These are phyloP conservation scores for Bombus soroeensis DNA, from an alignment of 1,140 invertebrate species.

Conservation along the genomic window DNA sequence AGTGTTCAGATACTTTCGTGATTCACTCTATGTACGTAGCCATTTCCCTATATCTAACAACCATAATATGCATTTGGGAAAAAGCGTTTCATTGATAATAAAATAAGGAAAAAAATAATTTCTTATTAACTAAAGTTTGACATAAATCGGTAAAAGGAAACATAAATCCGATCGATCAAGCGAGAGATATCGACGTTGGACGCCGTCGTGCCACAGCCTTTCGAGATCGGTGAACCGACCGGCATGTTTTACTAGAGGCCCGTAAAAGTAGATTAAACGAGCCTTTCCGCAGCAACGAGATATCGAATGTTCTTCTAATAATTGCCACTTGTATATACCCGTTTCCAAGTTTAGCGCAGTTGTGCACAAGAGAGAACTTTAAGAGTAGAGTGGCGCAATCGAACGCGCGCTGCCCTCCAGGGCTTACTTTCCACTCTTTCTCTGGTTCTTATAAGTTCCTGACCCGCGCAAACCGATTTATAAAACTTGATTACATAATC, in stretches of 20 bases:
- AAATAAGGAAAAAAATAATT: neutral
- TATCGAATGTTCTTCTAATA: slow-evolving; percentile 32
- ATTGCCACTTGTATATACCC: neutral
- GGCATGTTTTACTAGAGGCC: neutral
- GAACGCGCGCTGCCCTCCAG: neutral
- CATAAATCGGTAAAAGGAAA: neutral
- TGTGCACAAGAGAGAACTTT: neutral
- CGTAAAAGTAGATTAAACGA: slow-evolving; percentile 13
- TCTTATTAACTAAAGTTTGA: neutral
- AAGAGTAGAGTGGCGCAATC: neutral
- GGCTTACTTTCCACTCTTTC: slow-evolving; percentile 46
- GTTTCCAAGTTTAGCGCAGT: slow-evolving; percentile 29
- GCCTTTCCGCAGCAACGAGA: slow-evolving; percentile 13
- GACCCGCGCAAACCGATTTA: slow-evolving; percentile 17
- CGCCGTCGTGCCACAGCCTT: neutral
- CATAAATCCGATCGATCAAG: neutral
- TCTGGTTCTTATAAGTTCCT: neutral
- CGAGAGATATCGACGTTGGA: neutral
- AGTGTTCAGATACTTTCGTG: no score
- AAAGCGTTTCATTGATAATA: neutral
- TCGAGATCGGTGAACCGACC: neutral
- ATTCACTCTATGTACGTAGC: no score
- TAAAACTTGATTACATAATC: slow-evolving; percentile 24
- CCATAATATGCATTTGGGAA: neutral
- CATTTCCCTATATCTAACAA: no score